Conservation (phyloP, 2,797 vertebrate species). For the Vultur gryphus region DNA sequence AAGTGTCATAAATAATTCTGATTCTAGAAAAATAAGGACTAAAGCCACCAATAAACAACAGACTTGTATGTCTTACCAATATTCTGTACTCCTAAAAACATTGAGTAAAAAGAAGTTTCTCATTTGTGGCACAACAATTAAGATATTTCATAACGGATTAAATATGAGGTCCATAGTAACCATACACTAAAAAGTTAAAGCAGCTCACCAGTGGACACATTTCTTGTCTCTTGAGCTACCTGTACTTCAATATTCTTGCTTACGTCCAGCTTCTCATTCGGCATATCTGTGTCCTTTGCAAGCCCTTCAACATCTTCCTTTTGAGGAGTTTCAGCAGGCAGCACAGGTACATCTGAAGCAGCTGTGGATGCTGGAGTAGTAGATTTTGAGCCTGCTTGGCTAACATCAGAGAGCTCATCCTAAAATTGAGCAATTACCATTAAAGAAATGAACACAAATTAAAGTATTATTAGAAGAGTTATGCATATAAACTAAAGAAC, state of each 20-base stretch:
- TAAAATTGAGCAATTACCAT: conserved; percentile 56
- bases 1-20: background rate
- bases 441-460: background rate
- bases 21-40: background rate
- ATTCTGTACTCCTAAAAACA: background rate
- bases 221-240: conserved; percentile 80
- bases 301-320: conserved; percentile 74
- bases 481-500: background rate
- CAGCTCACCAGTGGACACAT: conserved; percentile 84
- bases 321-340: conserved; percentile 70
- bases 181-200: background rate
- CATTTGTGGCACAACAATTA: background rate
- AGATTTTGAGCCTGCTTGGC: conserved; percentile 79
- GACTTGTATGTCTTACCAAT: background rate
- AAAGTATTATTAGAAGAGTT: background rate
- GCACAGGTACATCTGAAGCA: conserved; percentile 73
- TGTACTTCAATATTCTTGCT: conserved; percentile 80
- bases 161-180: background rate
- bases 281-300: conserved; percentile 74
- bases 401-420: conserved; percentile 88
- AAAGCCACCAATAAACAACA: background rate
- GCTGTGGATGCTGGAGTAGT: conserved; percentile 72
- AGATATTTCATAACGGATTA: background rate
- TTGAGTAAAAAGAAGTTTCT: background rate
- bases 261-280: conserved; percentile 75